These are phyloP conservation scores for Liodrosophila aerea DNA, from an alignment of 2,888 invertebrate genomes.

Conservation along the genomic window DNA sequence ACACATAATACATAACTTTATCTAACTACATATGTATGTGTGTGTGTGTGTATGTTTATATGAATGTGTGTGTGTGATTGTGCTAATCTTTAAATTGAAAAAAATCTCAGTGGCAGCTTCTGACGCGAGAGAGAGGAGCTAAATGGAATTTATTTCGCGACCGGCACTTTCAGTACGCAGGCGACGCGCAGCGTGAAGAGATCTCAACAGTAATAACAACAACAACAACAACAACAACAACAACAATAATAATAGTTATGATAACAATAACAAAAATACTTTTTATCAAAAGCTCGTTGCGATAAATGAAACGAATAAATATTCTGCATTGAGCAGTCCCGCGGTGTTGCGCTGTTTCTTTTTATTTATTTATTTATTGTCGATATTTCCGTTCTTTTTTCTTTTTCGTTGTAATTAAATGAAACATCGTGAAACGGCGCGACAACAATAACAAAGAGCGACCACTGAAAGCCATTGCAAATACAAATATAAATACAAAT, in stretches of 20 bases:
- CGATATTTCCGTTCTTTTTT: not conserved
- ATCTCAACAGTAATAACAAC: slow-evolving; percentile 17
- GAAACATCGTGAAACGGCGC: slow-evolving; percentile 1
- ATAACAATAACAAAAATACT: not conserved
- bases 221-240: slow-evolving; percentile 2
- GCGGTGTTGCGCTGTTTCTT: not conserved
- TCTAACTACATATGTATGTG: slow-evolving; percentile 11
- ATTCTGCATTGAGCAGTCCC: slow-evolving; percentile 11
- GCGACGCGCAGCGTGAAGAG: slow-evolving; percentile 49
- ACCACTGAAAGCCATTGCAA: not conserved
- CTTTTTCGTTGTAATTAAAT: slow-evolving; percentile 3
- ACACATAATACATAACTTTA: slow-evolving; percentile 57
- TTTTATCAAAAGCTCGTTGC: slow-evolving; percentile 4
- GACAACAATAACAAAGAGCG: slow-evolving; percentile 7
- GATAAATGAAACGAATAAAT: slow-evolving; percentile 18
- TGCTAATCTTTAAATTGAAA: slow-evolving; percentile 71
- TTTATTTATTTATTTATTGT: not conserved
- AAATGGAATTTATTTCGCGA: slow-evolving; percentile 43
- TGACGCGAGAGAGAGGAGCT: slow-evolving; percentile 33
- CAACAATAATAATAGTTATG: not conserved
- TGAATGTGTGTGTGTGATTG: slow-evolving; percentile 24
- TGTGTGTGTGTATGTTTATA: not conserved
- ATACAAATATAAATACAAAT: slow-evolving; percentile 11
- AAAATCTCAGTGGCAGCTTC: slow-evolving; percentile 64
- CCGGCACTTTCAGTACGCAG: slow-evolving; percentile 56